A percentile compares a stretch with the other conserved stretches of the same genome.
phyloP scores from a whole-genome alignment of 2,888 invertebrate genomes.

The Diarsia dahlii region DNA sequence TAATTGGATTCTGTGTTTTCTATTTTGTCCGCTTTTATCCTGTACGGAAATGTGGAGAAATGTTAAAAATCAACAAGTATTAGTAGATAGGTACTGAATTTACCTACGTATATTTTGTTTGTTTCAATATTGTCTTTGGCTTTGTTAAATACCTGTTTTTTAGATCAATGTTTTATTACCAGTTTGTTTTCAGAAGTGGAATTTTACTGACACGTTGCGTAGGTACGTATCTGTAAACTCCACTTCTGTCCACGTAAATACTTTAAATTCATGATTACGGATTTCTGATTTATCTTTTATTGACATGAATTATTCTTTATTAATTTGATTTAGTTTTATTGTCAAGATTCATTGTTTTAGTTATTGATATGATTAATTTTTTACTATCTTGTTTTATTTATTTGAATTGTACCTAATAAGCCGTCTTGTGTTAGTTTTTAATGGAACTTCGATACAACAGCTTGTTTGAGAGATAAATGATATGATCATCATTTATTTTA shows the following conservation, averaged over 20 bases:
- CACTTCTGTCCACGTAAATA: no score
- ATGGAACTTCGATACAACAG: no score
- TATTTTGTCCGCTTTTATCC: constrained; percentile 69
- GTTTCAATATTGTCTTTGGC: constrained; percentile 2
- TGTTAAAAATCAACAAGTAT: constrained; percentile 59
- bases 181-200: background rate
- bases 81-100: constrained; percentile 16
- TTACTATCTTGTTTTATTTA: no score
- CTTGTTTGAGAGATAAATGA: no score
- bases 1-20: constrained; percentile 85
- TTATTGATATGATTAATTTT: no score
- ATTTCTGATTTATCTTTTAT: background rate
- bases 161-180: background rate
- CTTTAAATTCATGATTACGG: background rate
- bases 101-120: constrained; percentile 14
- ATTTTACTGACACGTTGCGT: background rate
- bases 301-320: no score
- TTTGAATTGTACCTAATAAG: no score
- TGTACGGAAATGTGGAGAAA: constrained; percentile 54
- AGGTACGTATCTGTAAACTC: no score
- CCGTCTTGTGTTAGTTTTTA: no score
- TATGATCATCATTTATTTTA: no score
- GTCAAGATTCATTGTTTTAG: no score
- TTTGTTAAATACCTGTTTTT: background rate
- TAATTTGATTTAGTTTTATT: no score